A percentile compares a stretch with the other conserved stretches of the same genome.
These are phyloP conservation scores for Caloenas nicobarica DNA, from an alignment of 2,113 vertebrate species.

Conservation along the genomic window DNA sequence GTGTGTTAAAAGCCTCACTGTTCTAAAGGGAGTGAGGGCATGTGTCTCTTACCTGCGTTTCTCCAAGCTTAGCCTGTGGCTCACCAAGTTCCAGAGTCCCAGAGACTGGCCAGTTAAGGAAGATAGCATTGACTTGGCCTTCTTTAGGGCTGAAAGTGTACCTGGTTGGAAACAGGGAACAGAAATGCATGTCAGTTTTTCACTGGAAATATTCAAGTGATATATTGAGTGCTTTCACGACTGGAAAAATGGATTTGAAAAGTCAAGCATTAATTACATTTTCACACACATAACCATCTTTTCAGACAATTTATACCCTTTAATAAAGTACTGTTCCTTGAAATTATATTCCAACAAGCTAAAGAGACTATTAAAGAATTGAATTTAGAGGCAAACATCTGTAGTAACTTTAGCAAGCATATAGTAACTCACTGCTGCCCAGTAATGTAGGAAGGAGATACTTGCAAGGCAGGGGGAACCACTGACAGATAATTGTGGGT, in stretches of 20 bases:
- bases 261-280: not conserved
- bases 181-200: not conserved
- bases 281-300: not conserved
- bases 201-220: not conserved
- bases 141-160: constrained; percentile 84
- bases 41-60: constrained; percentile 80
- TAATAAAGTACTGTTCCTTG: not conserved
- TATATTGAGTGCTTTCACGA: not conserved
- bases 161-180: constrained; percentile 71
- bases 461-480: not conserved
- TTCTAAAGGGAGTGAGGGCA: not conserved
- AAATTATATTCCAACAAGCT: not conserved
- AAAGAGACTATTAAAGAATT: not conserved
- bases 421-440: not conserved
- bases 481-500: not conserved
- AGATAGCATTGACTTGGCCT: constrained; percentile 80
- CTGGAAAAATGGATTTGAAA: not conserved
- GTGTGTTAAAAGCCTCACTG: not conserved
- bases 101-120: constrained; percentile 84
- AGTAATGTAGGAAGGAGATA: not conserved
- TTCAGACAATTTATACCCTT: not conserved
- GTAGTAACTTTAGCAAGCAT: not conserved
- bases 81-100: constrained; percentile 80
- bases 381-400: not conserved
- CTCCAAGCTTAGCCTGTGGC: constrained; percentile 67